phyloP scores from a whole-genome alignment of 2,113 vertebrate genomes.

The Gadus chalcogrammus region DNA sequence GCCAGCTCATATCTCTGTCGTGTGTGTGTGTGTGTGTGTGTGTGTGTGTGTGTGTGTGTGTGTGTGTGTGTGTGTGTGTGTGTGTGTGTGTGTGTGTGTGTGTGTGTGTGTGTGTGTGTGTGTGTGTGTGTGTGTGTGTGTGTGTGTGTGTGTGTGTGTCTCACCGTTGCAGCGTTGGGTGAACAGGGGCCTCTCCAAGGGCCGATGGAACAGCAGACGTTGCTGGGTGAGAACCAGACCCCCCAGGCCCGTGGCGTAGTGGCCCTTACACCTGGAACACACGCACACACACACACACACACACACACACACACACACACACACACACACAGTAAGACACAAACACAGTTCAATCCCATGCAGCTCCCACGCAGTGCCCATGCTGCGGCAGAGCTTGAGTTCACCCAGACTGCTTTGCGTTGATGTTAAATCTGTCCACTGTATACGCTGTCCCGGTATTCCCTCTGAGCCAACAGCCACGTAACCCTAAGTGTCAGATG shows the following conservation, averaged over 20 bases:
- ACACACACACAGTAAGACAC: constrained; percentile 14
- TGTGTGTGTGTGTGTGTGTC: constrained; percentile 38
- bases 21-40: constrained; percentile 21
- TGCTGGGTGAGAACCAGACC: constrained; percentile 83
- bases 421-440: too few species aligned
- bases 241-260: constrained; percentile 77
- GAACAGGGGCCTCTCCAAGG: constrained; percentile 86
- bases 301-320: background rate
- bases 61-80: background rate
- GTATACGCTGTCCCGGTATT: too few species aligned
- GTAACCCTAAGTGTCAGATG: too few species aligned
- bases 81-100: background rate
- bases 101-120: constrained; percentile 35
- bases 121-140: too few species aligned
- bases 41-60: constrained; percentile 20
- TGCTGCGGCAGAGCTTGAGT: too few species aligned
- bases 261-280: constrained; percentile 83
- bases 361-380: constrained; percentile 21
- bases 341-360: constrained; percentile 17
- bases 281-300: constrained; percentile 32
- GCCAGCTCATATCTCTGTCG: constrained; percentile 54
- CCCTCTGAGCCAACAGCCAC: too few species aligned
- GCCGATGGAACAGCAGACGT: constrained; percentile 82
- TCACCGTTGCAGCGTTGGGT: constrained; percentile 88
- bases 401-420: too few species aligned